Evolutionary conservation across 2,888 invertebrate species (phyloP).

Genomic region (Peribatodes rhomboidaria): DNA sequence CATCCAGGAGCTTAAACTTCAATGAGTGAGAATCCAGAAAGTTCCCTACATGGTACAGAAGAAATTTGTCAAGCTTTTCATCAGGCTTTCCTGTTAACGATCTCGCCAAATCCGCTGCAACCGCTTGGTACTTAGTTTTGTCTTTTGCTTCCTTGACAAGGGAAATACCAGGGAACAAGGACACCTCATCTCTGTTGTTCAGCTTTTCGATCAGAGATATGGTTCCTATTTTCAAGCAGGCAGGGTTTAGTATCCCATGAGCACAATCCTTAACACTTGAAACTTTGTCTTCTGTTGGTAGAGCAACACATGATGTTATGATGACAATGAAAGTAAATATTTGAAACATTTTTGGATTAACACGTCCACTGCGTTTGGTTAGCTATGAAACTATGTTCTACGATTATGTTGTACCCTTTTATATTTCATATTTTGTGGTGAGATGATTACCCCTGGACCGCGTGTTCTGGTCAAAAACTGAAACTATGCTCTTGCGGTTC

Average conservation of each 20-base stretch:
- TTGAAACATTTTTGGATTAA: constrained; percentile 60
- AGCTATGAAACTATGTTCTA: constrained; percentile 59
- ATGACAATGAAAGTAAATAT: constrained; percentile 40
- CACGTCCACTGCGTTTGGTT: constrained; percentile 57
- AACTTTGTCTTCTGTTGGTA: constrained; percentile 58
- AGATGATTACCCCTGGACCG: constrained; percentile 66
- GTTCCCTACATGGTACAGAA: constrained; percentile 89
- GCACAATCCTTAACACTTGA: constrained; percentile 72
- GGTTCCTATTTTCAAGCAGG: constrained; percentile 79
- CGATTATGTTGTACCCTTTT: constrained; percentile 65
- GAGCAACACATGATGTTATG: constrained; percentile 52
- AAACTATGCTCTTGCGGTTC: constrained; percentile 42
- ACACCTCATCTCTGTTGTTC: constrained; percentile 74
- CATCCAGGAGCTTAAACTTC: constrained; percentile 89
- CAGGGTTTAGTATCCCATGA: constrained; percentile 75
- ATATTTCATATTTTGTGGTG: constrained; percentile 72
- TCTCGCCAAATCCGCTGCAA: constrained; percentile 88
- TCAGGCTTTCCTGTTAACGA: constrained; percentile 90
- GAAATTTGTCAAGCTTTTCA: constrained; percentile 89
- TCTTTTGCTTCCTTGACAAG: constrained; percentile 88
- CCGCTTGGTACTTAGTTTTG: constrained; percentile 84
- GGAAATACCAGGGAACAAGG: constrained; percentile 84
- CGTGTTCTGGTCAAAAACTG: constrained; percentile 58
- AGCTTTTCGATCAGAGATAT: constrained; percentile 76
- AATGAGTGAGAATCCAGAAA: constrained; percentile 90